Percentiles rank a stretch among this genome's conserved stretches.
Conservation (phyloP, 1,140 invertebrate species). For the Chlorops oryzae region DNA sequence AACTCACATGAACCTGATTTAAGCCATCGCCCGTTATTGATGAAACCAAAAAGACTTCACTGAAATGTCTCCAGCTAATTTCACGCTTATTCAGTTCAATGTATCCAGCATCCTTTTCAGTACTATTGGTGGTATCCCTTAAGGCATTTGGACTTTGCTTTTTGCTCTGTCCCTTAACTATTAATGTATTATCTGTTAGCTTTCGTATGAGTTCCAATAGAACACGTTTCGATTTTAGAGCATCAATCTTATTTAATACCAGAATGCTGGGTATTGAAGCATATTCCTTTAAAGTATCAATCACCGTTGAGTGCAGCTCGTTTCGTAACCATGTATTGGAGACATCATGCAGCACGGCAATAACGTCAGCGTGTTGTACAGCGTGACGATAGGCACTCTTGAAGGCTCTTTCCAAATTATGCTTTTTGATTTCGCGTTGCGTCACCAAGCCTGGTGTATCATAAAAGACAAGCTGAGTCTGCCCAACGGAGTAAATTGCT, state of each 20-base stretch:
- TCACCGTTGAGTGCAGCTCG: conserved; percentile 61
- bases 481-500: conserved; percentile 64
- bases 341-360: conserved; percentile 81
- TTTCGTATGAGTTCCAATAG: conserved; percentile 63
- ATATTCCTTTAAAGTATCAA: conserved; percentile 61
- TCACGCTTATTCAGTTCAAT: conserved; percentile 14
- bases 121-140: not conserved
- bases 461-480: conserved; percentile 81
- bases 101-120: not conserved
- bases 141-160: not conserved
- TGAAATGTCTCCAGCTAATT: conserved; percentile 68
- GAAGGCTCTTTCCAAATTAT: conserved; percentile 62
- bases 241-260: conserved; percentile 85
- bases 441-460: conserved; percentile 80
- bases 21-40: conserved; percentile 74
- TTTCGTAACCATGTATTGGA: conserved; percentile 63
- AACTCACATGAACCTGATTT: conserved; percentile 61
- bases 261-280: conserved; percentile 66
- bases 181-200: conserved; percentile 60
- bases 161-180: conserved; percentile 15
- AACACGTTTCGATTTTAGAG: conserved; percentile 66
- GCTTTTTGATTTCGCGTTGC: conserved; percentile 59
- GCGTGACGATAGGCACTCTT: conserved; percentile 58
- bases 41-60: conserved; percentile 83
- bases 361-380: conserved; percentile 67